These are phyloP conservation scores for Cololabis saira DNA, from an alignment of 2,113 vertebrate genomes.

Conservation along the genomic window DNA sequence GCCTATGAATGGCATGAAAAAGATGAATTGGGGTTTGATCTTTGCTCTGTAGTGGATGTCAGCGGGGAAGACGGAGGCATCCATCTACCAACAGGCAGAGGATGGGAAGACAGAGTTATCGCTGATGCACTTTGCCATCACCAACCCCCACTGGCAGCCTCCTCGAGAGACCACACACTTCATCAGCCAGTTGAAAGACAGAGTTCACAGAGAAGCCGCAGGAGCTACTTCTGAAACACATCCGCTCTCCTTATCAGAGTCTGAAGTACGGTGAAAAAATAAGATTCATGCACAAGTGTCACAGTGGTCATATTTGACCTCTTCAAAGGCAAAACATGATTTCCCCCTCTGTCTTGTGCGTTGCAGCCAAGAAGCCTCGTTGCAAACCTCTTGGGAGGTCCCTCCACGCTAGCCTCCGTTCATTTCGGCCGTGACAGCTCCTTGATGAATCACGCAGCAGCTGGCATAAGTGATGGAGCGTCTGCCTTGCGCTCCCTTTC, in stretches of 20 bases:
- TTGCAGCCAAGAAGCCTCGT: conserved; percentile 93
- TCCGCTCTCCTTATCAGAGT: conserved; percentile 89
- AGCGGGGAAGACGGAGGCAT: conserved; percentile 94
- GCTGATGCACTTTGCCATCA: conserved; percentile 99
- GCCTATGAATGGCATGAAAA: not conserved
- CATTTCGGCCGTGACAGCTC: conserved; percentile 86
- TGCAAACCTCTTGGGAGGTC: conserved; percentile 89
- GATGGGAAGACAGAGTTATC: conserved; percentile 97
- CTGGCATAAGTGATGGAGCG: conserved; percentile 81
- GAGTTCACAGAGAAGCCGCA: conserved; percentile 90
- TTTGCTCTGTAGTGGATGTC: conserved; percentile 90
- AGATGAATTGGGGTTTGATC: not conserved
- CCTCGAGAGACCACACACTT: conserved; percentile 95
- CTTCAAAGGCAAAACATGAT: not conserved
- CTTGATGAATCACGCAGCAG: conserved; percentile 83
- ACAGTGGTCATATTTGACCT: not conserved
- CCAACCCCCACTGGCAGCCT: conserved; percentile 97
- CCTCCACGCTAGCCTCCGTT: conserved; percentile 84
- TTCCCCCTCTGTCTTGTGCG: not conserved
- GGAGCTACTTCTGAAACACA: conserved; percentile 82
- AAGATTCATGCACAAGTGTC: not conserved
- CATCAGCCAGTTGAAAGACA: conserved; percentile 94
- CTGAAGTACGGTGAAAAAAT: conserved; percentile 80
- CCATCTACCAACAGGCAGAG: conserved; percentile 97
- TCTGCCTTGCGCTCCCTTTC: conserved; percentile 93